Conservation (phyloP, 2,113 vertebrate genomes). For the Vanacampus margaritifer region DNA sequence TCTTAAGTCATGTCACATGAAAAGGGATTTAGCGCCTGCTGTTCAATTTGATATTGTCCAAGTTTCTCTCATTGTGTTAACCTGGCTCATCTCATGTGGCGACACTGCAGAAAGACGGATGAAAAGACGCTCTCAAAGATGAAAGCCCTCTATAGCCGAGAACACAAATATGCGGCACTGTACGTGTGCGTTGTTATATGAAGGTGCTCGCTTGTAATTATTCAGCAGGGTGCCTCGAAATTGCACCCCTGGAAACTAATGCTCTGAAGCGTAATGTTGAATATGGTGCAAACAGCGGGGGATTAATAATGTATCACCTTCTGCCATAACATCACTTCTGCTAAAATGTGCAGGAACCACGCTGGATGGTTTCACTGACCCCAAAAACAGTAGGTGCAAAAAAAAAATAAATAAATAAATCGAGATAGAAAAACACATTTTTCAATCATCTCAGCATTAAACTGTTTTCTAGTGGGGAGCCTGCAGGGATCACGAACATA, state of each 20-base stretch:
- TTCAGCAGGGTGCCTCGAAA: slow-evolving; percentile 43
- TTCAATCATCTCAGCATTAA: slow-evolving; percentile 13
- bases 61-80: slow-evolving; percentile 50
- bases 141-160: slow-evolving; percentile 60
- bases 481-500: slow-evolving; percentile 2
- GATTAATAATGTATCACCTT: slow-evolving; percentile 54
- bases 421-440: background rate
- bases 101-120: slow-evolving; percentile 55
- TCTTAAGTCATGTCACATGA: slow-evolving; percentile 54
- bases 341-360: slow-evolving; percentile 29
- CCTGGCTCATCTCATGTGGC: slow-evolving; percentile 42
- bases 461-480: slow-evolving; percentile 19
- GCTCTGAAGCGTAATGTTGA: slow-evolving; percentile 36
- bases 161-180: slow-evolving; percentile 15
- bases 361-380: slow-evolving; percentile 15
- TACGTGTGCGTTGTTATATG: slow-evolving; percentile 24
- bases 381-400: slow-evolving; percentile 2
- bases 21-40: slow-evolving; percentile 40
- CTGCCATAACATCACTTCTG: slow-evolving; percentile 22
- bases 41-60: slow-evolving; percentile 40
- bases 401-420: background rate
- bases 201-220: slow-evolving; percentile 45
- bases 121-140: slow-evolving; percentile 44
- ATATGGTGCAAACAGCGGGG: slow-evolving; percentile 32
- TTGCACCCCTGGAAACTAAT: slow-evolving; percentile 34